A percentile compares a stretch with the other conserved stretches of the same genome.
Conservation (phyloP, 2,888 invertebrate species). For the Bombylius major region DNA sequence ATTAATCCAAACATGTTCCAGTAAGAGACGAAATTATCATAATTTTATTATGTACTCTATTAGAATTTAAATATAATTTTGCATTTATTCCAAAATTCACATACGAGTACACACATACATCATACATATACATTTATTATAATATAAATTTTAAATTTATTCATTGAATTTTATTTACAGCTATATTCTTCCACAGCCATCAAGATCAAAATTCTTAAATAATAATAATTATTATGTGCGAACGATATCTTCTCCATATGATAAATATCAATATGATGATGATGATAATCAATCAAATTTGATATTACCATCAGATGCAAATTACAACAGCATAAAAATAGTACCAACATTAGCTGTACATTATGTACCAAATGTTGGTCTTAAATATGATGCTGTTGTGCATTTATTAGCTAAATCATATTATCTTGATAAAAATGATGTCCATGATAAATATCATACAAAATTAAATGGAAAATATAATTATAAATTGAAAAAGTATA, state of each 20-base stretch:
- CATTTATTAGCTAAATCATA: conserved; percentile 14
- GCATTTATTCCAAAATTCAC: too few relatives aligned
- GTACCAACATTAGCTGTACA: conserved; percentile 28
- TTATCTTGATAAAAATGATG: conserved; percentile 11
- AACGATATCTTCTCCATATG: conserved; percentile 14
- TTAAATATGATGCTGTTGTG: conserved; percentile 30
- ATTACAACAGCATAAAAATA: conserved; percentile 13
- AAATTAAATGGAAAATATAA: conserved; percentile 36
- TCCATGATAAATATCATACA: conserved; percentile 19
- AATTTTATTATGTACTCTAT: neutral
- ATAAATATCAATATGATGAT: conserved; percentile 2
- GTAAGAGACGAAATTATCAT: conserved; percentile 29
- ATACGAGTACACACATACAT: too few relatives aligned
- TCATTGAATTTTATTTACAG: conserved; percentile 15
- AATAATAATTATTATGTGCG: conserved; percentile 17
- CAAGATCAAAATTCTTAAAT: conserved; percentile 28
- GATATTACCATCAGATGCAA: conserved; percentile 16
- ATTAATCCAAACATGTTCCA: conserved; percentile 49
- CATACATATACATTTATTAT: too few relatives aligned
- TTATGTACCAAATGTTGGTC: conserved; percentile 33
- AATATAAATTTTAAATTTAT: too few relatives aligned
- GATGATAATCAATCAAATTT: conserved; percentile 22
- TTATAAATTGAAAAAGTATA: conserved; percentile 33
- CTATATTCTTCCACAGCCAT: conserved; percentile 34
- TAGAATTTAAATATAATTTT: neutral